Percentiles rank a stretch among this genome's conserved stretches.
Evolutionary conservation across 2,113 vertebrate genomes (phyloP).

Genomic region (Amia ocellicauda): DNA sequence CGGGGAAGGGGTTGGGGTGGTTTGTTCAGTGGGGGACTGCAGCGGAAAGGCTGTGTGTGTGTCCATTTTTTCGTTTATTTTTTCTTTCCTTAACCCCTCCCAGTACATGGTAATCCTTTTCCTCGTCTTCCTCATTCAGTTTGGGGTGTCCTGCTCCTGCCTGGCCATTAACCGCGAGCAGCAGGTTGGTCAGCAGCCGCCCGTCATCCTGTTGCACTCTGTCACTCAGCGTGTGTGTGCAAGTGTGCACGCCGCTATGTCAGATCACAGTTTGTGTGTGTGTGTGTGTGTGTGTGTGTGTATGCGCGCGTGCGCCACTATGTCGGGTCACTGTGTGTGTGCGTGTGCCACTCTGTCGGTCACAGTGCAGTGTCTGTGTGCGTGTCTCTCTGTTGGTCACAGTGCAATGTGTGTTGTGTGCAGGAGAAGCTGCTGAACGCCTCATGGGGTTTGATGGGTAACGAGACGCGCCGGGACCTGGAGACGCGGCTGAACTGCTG

Average conservation of each 20-base stretch:
- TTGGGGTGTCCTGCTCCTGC: slow-evolving; percentile 86
- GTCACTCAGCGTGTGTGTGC: background rate
- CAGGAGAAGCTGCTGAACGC: slow-evolving; percentile 74
- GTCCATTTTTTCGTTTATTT: no score
- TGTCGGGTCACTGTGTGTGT: no score
- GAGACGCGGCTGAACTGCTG: slow-evolving; percentile 81
- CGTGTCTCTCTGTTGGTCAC: no score
- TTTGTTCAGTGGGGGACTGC: no score
- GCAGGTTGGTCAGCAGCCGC: slow-evolving; percentile 73
- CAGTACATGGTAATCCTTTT: slow-evolving; percentile 93
- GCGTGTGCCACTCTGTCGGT: no score
- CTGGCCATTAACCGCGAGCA: slow-evolving; percentile 77
- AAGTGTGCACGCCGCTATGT: background rate
- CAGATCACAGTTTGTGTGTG: background rate
- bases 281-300: background rate
- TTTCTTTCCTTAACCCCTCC: slow-evolving; percentile 52
- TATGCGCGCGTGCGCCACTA: no score
- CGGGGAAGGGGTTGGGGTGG: no score
- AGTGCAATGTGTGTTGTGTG: background rate
- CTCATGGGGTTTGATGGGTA: slow-evolving; percentile 67
- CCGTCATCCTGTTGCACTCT: background rate
- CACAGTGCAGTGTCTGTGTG: no score
- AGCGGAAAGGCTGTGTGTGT: no score
- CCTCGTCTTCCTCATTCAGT: slow-evolving; percentile 85
- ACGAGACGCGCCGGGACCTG: slow-evolving; percentile 63